Evolutionary conservation across 2,797 vertebrate species (phyloP), one percentile per base, ranked within the genome.

Genomic region (Danio jaintianensis): DNA sequence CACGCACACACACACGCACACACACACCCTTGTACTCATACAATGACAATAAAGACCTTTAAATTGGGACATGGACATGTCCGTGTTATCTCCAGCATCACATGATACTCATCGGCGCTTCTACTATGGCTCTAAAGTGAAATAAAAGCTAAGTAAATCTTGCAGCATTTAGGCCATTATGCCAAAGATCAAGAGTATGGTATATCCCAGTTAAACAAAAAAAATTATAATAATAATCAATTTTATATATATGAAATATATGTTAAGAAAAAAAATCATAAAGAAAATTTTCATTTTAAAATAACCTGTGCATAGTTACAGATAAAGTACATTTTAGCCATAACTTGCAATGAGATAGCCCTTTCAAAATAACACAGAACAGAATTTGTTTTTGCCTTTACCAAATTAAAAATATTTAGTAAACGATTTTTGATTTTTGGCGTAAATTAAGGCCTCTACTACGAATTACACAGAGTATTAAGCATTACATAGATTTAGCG

Each of bases 101-200:
- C 82, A 89, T 89, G 88, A 89, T 84, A 84, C 3, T 62, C 76
- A 85, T 83, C 82, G 71, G 79, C 90, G 88, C 90, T 87, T 83
- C 4, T 78, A 43, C 81, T 87, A 84, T 84, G 72, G 11, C 85
- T 91, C 91, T 89, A 91, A 78, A 86, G 85, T 85, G 87, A 85
- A 88, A 93, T 93, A 92, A 92, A 89, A 89, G 88, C 75, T 84
- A 88, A 91, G 90, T 88, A 90, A 88, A 89, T 91, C 83, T 91
- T 91, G 90, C 91, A 92, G 90, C 89, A 92, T 91, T 77, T 73
- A 80, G 85, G 83, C 80, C 69, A 84, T 77, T 36, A 55, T 75
- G 56, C 53, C 69, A 73, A 47, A 73, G 6, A 9, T 50, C 61
- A 72, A 75, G 16, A 8, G n/a, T 9, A 40, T 63, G n/a, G 1